phyloP scores from a whole-genome alignment of 1,140 invertebrate genomes.

The Drosophila parabipectinata region DNA sequence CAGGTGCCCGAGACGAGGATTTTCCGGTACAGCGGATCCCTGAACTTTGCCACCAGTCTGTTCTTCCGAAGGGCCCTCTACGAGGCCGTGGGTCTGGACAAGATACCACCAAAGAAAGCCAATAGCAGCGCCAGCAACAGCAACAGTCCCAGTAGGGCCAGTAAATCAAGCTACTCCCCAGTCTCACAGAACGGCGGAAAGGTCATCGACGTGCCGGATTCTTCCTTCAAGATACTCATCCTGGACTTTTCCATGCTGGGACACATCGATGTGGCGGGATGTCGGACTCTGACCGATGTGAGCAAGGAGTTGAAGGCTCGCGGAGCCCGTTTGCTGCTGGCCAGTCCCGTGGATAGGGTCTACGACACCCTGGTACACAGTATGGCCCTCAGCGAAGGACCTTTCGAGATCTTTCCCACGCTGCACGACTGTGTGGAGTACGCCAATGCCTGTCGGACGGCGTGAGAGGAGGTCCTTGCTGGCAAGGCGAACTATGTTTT shows the following conservation, averaged over 20 bases:
- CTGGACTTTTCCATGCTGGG: constrained; percentile 77
- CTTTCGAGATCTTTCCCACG: constrained; percentile 80
- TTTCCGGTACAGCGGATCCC: constrained; percentile 76
- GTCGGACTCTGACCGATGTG: constrained; percentile 66
- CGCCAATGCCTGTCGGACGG: constrained; percentile 70
- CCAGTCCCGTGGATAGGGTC: constrained; percentile 76
- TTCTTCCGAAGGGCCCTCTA: constrained; percentile 72
- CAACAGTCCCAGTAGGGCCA: constrained; percentile 19
- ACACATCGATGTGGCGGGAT: constrained; percentile 80
- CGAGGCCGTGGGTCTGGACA: constrained; percentile 62
- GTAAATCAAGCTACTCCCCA: constrained; percentile 42
- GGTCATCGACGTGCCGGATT: constrained; percentile 24
- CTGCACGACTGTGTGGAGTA: constrained; percentile 82
- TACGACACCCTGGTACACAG: constrained; percentile 80
- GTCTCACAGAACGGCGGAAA: constrained; percentile 58
- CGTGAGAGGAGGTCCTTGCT: constrained; percentile 48
- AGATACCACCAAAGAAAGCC: constrained; percentile 12
- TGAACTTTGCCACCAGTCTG: constrained; percentile 77
- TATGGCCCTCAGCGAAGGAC: constrained; percentile 76
- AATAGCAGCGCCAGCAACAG: constrained; percentile 1
- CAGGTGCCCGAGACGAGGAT: constrained; percentile 75
- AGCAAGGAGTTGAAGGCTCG: constrained; percentile 69
- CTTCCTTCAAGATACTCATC: constrained; percentile 58
- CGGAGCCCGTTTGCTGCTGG: constrained; percentile 61
- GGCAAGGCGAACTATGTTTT: constrained; percentile 26